Evolutionary conservation across 2,113 vertebrate species (phyloP).

Genomic region (Pontoporia blainvillei): DNA sequence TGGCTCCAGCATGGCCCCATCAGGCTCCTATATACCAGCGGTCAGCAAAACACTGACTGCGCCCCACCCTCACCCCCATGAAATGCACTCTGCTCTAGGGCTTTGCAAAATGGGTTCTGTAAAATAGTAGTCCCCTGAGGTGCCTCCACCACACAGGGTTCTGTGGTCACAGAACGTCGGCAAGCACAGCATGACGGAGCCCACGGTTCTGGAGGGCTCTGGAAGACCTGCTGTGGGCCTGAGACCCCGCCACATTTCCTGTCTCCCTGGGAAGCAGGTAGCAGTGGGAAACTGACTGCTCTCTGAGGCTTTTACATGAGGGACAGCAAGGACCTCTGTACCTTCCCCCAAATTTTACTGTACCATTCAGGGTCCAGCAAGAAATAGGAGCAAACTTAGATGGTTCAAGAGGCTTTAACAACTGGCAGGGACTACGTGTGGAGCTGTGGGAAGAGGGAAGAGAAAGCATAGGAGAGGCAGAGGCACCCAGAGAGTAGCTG

Average conservation of each 20-base stretch:
- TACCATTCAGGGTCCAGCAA: neutral
- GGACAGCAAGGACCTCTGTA: neutral
- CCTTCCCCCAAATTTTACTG: neutral
- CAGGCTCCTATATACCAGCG: neutral
- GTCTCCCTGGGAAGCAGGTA: neutral
- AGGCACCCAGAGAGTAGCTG: neutral
- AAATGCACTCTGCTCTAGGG: neutral
- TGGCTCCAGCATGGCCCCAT: neutral
- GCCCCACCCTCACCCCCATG: neutral
- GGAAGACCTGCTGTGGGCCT: neutral
- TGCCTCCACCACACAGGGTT: neutral
- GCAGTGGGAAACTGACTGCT: neutral
- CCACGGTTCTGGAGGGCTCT: accelerated
- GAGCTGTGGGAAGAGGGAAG: neutral
- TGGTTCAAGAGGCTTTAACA: neutral
- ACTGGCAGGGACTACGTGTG: neutral
- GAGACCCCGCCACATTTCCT: accelerated
- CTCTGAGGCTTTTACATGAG: neutral
- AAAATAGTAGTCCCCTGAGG: neutral
- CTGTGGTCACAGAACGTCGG: neutral
- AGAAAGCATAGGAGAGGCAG: neutral
- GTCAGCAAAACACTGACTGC: neutral
- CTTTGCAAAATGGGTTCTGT: neutral
- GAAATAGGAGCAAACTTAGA: neutral
- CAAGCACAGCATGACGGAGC: neutral